These are phyloP conservation scores for Noctua comes DNA, from an alignment of 2,888 invertebrate species.

Conservation along the genomic window DNA sequence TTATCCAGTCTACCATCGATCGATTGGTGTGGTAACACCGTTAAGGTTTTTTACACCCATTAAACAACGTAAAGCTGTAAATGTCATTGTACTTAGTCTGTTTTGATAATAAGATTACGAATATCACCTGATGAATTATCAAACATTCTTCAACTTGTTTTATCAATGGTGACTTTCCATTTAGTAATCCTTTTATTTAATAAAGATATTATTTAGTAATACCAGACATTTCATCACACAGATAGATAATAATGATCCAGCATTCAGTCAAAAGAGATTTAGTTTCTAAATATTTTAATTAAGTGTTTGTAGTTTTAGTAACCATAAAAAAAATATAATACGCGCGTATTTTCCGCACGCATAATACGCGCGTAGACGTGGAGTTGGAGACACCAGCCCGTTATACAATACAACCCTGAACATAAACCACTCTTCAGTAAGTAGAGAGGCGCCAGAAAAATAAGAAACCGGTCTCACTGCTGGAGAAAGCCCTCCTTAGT, in stretches of 20 bases:
- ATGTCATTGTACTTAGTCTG: conserved; percentile 29
- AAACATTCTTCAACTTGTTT: conserved; percentile 32
- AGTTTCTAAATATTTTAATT: background rate
- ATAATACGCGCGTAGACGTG: no score
- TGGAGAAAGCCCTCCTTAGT: no score
- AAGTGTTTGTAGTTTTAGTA: background rate
- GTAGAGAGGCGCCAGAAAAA: background rate
- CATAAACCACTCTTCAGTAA: background rate
- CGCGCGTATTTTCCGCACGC: no score
- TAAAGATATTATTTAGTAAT: conserved; percentile 15
- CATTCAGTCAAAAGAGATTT: background rate
- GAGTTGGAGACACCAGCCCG: no score
- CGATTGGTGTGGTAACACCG: no score
- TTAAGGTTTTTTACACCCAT: no score
- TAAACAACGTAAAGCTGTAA: conserved; percentile 3
- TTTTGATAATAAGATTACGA: conserved; percentile 36
- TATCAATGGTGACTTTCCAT: conserved; percentile 42
- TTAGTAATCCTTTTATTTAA: conserved; percentile 15
- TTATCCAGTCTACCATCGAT: no score
- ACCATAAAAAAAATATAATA: background rate
- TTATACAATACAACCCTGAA: background rate
- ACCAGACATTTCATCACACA: background rate
- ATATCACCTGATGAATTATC: conserved; percentile 46
- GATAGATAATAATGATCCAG: background rate
- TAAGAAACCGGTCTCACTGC: no score